Percentiles rank a stretch among this genome's conserved stretches.
Evolutionary conservation across 1,140 invertebrate genomes (phyloP).

Genomic region (Helicoverpa armigera): DNA sequence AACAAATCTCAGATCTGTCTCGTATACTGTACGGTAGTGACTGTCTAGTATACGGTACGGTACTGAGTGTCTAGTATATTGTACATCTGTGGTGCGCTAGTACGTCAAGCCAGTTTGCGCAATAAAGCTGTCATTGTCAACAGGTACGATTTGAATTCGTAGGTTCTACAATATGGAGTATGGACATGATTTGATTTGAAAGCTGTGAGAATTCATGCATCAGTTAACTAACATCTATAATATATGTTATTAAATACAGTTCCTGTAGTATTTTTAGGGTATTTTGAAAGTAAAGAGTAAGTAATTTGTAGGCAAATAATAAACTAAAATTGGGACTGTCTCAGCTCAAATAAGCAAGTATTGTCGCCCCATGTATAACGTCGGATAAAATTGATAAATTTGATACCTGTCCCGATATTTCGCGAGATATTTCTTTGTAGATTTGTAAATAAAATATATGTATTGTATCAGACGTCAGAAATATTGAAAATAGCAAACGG

Average conservation of each 20-base stretch:
- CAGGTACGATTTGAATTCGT: no score
- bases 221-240: no score
- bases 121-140: no score
- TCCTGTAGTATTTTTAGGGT: no score
- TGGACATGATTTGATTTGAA: no score
- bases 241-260: no score
- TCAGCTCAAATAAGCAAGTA: background rate
- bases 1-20: background rate
- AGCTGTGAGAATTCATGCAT: no score
- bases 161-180: no score
- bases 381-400: conserved; percentile 19
- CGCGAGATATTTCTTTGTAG: conserved; percentile 12
- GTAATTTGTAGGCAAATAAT: no score
- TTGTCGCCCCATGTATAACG: background rate
- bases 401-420: conserved; percentile 10
- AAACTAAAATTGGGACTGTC: background rate
- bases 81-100: no score
- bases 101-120: no score
- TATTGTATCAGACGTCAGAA: background rate
- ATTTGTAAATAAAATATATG: conserved; percentile 31
- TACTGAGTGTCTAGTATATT: background rate
- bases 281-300: no score
- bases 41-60: background rate
- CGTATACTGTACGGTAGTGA: background rate
- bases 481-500: background rate